Evolutionary conservation across 2,888 invertebrate species (phyloP).

Genomic region (Habroteleia sp.): DNA sequence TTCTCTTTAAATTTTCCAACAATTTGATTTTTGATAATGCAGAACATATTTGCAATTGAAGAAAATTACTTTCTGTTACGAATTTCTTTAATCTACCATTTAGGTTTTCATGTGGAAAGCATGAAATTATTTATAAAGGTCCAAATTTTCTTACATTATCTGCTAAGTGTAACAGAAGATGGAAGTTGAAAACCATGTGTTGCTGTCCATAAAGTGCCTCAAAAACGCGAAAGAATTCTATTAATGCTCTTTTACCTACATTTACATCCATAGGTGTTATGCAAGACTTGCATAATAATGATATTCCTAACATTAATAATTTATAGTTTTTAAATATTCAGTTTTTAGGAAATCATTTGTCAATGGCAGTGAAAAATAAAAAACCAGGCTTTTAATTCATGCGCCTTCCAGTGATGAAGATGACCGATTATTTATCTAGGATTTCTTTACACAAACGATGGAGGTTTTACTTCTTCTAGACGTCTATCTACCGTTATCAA

Average conservation of each 20-base stretch:
- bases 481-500: neutral
- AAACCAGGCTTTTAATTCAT: conserved; percentile 61
- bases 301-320: conserved; percentile 38
- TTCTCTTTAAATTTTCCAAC: no score
- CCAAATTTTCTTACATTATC: neutral
- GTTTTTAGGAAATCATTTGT: conserved; percentile 58
- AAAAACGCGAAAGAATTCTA: neutral
- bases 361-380: conserved; percentile 64
- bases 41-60: neutral
- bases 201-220: neutral
- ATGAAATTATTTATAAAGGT: neutral
- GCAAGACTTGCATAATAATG: neutral
- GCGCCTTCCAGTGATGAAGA: conserved; percentile 62
- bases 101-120: neutral
- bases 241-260: neutral
- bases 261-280: neutral
- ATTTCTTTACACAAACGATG: conserved; percentile 46
- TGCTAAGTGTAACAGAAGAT: neutral
- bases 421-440: conserved; percentile 52
- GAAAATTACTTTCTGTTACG: neutral
- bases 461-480: neutral
- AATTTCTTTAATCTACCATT: neutral
- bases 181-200: neutral
- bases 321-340: conserved; percentile 62
- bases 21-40: no score